Evolutionary conservation across 1,140 invertebrate species (phyloP), one percentile per base, ranked within the genome.

Genomic region (Halictus rubicundus): DNA sequence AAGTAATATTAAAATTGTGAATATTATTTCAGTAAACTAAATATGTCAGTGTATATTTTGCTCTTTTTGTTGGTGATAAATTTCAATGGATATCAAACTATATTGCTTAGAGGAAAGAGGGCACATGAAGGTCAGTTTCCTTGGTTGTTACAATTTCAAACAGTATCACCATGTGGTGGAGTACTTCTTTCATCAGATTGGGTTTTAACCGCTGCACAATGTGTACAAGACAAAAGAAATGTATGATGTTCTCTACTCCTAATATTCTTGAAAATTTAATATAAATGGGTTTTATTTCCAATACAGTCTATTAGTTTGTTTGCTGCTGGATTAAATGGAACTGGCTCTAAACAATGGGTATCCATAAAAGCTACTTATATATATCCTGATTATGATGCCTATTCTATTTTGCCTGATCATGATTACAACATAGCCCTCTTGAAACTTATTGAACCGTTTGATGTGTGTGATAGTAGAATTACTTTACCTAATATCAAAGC

Each of bases 131-230:
- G 83, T 49, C 79, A 87, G 21, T 88, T 88, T 79, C 87, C 87
- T 12, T 88, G 85, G 83, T 70, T 87, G 23, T 74, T 88, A 70
- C 87, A 88, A 74, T 88, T 88, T 83, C 73, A 88, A 81, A 88
- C 87, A 52, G 75, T 88, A 71, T 27, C 65, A 61, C 86, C 87
- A 46, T 88, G 86, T 61, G 86, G 86, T n/a, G 86, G 87, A 63
- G 70, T 88, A 60, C 76, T 88, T 25, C 61, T 88, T 32, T 84
- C 86, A 46, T 66, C 86, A 23, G 87, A 88, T 32, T 88, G 87
- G 87, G 79, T 88, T 27, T 49, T 87, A 46, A 88, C 87, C 25
- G 82, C 87, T n/a, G 87, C 86, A 5, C 86, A 88, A 75, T 88
- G 87, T 64, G 84, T 88, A 39, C 82, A 84, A 46, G 78, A 80